Percentiles rank a stretch among this genome's conserved stretches.
Conservation (phyloP, 2,797 vertebrate genomes). For the Clarias platycephalus region DNA sequence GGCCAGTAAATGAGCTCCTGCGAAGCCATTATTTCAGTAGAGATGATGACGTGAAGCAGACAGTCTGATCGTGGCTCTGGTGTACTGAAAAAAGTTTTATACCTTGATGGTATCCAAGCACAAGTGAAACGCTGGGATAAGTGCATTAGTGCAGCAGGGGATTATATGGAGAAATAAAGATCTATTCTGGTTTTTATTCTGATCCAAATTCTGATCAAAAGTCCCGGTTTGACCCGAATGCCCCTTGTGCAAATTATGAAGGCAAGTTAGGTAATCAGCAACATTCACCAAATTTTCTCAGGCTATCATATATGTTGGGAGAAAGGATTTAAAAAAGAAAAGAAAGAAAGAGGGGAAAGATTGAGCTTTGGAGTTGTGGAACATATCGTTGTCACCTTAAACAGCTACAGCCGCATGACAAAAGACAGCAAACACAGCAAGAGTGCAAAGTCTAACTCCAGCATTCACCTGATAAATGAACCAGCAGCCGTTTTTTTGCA, state of each 20-base stretch:
- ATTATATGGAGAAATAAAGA: too few relatives aligned
- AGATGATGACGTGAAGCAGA: too few relatives aligned
- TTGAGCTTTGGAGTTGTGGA: not conserved
- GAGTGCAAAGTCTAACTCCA: constrained; percentile 37
- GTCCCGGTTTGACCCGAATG: too few relatives aligned
- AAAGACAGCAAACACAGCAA: constrained; percentile 38
- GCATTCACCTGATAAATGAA: constrained; percentile 26
- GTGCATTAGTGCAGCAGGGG: too few relatives aligned
- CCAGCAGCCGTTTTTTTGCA: not conserved
- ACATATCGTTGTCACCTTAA: constrained; percentile 37
- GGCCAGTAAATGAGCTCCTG: too few relatives aligned
- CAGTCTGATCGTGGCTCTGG: too few relatives aligned
- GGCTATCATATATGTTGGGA: not conserved
- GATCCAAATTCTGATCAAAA: too few relatives aligned
- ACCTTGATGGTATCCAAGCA: too few relatives aligned
- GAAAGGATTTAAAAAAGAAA: not conserved
- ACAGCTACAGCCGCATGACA: constrained; percentile 47
- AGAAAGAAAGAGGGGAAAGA: not conserved
- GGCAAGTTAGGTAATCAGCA: not conserved
- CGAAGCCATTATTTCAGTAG: too few relatives aligned
- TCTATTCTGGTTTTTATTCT: too few relatives aligned
- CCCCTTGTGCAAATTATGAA: not conserved
- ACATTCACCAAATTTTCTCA: not conserved
- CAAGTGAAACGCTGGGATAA: too few relatives aligned
- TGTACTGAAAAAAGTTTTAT: too few relatives aligned